Base-by-base conservation (phyloP, 2,888 invertebrate species). In the Lithophane ornitopus region DNA sequence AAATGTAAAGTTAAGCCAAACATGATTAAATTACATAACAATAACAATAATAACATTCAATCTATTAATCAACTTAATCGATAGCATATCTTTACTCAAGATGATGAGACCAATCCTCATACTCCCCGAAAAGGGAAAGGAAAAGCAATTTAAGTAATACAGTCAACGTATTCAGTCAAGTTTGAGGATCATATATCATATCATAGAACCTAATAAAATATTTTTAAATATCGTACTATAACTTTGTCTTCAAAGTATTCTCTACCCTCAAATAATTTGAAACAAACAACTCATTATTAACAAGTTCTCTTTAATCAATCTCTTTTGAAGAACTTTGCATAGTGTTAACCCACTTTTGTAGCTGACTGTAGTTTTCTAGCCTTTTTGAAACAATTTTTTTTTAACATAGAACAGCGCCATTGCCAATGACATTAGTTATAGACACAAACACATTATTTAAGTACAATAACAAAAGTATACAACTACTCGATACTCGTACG, bases 1-100 rank as follows among this genome's bases (percentile, higher is more conserved):
- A n/a, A 28, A n/a, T 65, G 34, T 46, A 26, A 28, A 7, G 8
- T 26, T 65, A 26, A 0, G 16, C 34, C 3, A 26, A 58, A 39
- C 73, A 39, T 39, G 26, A 34, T 58, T 16, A n/a, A 41, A n/a
- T n/a, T n/a, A n/a, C n/a, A n/a, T n/a, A n/a, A n/a, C n/a, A n/a
- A n/a, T n/a, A n/a, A n/a, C n/a, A n/a, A n/a, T n/a, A n/a, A 26
- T 62, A n/a, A 44, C 16, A n/a, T 46, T 46, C 3, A 11, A 26
- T 8, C 26, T 41, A 34, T 76, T 26, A 39, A 28, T 76, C 14
- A 26, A 54, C 7, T 70, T 54, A 14, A 78, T 12, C 70, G 49
- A 39, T 34, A 49, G 14, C 19, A 16, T 74, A 59, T 59, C 34
- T 58, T 41, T 78, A 1, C 26, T 67, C 3, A 28, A 58, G 28